Evolutionary conservation across 92 coral and sea anemone genomes (phyloP).

Genomic region (Anthopleura xanthogrammica): DNA sequence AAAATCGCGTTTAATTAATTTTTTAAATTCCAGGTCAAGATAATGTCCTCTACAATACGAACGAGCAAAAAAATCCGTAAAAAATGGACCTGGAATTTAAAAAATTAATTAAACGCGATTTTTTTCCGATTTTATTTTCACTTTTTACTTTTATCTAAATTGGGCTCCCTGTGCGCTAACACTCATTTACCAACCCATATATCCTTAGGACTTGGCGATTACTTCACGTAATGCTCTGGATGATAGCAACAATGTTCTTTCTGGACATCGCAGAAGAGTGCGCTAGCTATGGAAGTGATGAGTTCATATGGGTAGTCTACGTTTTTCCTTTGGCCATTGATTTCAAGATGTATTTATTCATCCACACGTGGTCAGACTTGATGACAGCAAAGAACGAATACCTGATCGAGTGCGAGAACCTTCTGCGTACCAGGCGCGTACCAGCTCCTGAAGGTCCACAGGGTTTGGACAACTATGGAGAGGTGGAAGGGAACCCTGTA

Average conservation of each 20-base stretch:
- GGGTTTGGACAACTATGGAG: background rate
- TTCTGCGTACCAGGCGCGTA: background rate
- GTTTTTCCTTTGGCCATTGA: slow-evolving; percentile 67
- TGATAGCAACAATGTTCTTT: slow-evolving; percentile 36
- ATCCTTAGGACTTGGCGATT: slow-evolving; percentile 53
- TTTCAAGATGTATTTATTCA: slow-evolving; percentile 59
- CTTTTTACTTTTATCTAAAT: no score
- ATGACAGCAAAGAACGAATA: slow-evolving; percentile 37
- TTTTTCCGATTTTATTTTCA: no score
- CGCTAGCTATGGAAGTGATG: slow-evolving; percentile 29
- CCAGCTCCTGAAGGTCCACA: background rate
- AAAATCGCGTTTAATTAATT: no score
- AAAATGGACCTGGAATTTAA: no score
- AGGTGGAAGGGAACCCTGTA: no score
- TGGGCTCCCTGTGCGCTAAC: no score
- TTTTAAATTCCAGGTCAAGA: no score
- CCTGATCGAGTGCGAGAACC: slow-evolving; percentile 27
- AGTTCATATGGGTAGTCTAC: slow-evolving; percentile 40
- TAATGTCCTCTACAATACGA: no score
- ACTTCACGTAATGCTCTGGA: slow-evolving; percentile 63
- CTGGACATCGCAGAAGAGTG: slow-evolving; percentile 56
- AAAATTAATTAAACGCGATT: no score
- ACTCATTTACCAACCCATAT: background rate
- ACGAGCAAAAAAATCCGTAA: no score
- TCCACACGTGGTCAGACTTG: slow-evolving; percentile 53